Conservation (phyloP, 2,888 invertebrate species). For the Balanococcus diminutus region DNA sequence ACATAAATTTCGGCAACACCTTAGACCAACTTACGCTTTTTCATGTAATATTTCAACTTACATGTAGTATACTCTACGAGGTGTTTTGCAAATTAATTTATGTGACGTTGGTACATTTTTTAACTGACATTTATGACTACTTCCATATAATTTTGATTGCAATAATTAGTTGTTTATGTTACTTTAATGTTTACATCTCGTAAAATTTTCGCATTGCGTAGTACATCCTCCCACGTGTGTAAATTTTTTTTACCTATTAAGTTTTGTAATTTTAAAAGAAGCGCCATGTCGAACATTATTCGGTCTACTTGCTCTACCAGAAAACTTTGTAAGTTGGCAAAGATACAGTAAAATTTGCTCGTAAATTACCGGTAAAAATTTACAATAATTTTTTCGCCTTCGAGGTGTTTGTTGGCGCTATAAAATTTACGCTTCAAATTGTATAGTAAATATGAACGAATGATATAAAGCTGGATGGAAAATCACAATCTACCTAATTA, state of each 20-base stretch:
- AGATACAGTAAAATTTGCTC: not conserved
- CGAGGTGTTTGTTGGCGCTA: not conserved
- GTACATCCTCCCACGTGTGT: not conserved
- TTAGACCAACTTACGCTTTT: not conserved
- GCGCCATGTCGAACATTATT: not conserved
- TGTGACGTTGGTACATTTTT: conserved; percentile 13
- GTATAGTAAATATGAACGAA: not conserved
- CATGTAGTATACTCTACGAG: not conserved
- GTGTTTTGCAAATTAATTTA: not conserved
- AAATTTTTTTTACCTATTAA: conserved; percentile 2
- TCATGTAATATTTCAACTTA: not conserved
- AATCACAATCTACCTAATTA: not conserved
- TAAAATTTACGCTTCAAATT: not conserved
- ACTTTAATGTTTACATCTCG: conserved; percentile 24
- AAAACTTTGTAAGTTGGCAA: not conserved
- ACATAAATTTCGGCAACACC: not conserved
- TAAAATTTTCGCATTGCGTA: conserved; percentile 29
- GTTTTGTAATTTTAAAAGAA: not conserved
- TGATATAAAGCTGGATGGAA: not conserved
- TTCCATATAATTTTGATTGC: conserved; percentile 8
- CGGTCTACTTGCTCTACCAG: not conserved
- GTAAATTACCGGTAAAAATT: not conserved
- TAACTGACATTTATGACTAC: not conserved
- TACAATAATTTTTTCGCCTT: not conserved
- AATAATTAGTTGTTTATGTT: conserved; percentile 31